These are phyloP conservation scores for Apostichopus leukothele DNA, from an alignment of 53 echinoderm and acorn worm genomes.

Conservation along the genomic window DNA sequence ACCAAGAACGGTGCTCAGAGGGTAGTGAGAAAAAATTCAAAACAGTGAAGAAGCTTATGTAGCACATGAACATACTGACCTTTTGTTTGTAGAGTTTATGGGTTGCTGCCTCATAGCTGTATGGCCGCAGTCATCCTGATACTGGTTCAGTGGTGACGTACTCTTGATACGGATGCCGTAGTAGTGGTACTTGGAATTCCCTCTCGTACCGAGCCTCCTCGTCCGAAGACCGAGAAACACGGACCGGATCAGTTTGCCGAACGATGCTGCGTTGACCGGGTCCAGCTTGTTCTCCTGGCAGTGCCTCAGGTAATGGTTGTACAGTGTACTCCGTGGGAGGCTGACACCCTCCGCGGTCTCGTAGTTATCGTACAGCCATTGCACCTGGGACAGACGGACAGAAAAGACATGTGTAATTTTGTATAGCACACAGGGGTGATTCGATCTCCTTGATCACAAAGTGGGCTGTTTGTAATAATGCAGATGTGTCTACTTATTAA, in stretches of 20 bases:
- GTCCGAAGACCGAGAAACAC: conserved; percentile 95
- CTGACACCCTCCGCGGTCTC: conserved; percentile 98
- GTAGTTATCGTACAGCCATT: conserved; percentile 97
- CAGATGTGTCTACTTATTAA: no score
- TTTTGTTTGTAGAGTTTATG: conserved; percentile 92
- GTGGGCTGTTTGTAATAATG: no score
- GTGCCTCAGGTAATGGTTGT: conserved; percentile 95
- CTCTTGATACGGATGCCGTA: conserved; percentile 99
- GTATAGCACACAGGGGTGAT: not conserved
- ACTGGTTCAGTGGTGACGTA: conserved; percentile 88
- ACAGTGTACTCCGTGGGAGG: conserved; percentile 91
- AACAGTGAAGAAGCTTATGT: no score
- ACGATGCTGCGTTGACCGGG: conserved; percentile 97
- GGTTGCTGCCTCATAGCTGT: conserved; percentile 99
- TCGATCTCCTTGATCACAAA: no score
- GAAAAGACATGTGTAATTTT: not conserved
- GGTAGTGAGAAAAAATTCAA: no score
- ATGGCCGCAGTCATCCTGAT: conserved; percentile 89
- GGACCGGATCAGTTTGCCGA: conserved; percentile 95
- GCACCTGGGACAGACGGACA: conserved; percentile 61
- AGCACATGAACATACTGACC: not conserved
- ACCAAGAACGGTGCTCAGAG: no score
- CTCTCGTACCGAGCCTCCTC: conserved; percentile 96
- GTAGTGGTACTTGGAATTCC: conserved; percentile 99
- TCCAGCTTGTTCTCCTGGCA: conserved; percentile 97